Conservation (phyloP, 2,888 invertebrate genomes). For the Melanargia galathea region DNA sequence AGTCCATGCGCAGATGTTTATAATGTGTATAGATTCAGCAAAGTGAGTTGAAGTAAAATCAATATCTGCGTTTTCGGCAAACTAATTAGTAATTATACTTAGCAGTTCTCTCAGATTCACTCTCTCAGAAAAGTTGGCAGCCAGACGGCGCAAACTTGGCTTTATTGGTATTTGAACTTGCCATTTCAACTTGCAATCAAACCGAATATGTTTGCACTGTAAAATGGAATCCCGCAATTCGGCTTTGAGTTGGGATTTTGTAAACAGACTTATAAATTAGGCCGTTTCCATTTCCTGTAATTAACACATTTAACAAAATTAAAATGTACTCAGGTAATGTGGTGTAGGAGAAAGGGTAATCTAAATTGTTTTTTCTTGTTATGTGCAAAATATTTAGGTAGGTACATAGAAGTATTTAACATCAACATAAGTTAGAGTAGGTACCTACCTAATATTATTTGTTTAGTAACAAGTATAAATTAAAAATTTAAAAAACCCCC, state of each 20-base stretch:
- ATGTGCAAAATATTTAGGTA: too few relatives aligned
- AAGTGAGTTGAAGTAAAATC: neutral
- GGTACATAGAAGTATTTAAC: too few relatives aligned
- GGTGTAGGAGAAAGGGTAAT: neutral
- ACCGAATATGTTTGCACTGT: neutral
- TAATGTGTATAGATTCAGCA: neutral
- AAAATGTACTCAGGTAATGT: neutral
- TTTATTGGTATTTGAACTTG: neutral
- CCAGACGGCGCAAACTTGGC: constrained; percentile 5
- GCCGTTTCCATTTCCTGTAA: neutral
- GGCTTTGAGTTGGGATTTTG: neutral
- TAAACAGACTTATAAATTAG: neutral
- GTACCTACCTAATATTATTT: too few relatives aligned
- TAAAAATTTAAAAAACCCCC: too few relatives aligned
- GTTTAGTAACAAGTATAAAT: too few relatives aligned
- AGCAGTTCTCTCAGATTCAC: neutral
- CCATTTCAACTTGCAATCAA: neutral
- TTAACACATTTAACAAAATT: neutral
- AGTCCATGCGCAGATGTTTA: neutral
- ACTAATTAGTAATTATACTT: neutral
- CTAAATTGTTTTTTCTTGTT: neutral
- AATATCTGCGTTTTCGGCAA: neutral
- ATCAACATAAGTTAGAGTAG: too few relatives aligned
- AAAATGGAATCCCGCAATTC: neutral
- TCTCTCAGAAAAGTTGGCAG: neutral